These are phyloP conservation scores for Prionace glauca DNA, from an alignment of 2,797 vertebrate species.

Conservation along the genomic window DNA sequence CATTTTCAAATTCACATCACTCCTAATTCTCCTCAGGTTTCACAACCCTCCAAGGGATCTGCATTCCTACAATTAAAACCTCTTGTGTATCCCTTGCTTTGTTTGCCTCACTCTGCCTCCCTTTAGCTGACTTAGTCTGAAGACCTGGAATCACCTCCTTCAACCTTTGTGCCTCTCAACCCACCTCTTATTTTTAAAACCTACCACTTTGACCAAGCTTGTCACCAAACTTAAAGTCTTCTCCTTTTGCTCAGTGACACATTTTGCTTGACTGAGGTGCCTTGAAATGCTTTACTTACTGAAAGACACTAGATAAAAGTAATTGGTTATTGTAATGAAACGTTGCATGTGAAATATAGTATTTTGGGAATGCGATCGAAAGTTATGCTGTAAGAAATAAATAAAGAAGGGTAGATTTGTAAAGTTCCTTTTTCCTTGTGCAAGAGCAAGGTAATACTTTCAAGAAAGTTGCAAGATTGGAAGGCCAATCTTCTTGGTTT, in stretches of 20 bases:
- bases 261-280: neutral
- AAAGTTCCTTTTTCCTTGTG: neutral
- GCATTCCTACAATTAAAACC: neutral
- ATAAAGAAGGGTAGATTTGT: neutral
- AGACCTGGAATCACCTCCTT: neutral
- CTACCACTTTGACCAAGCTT: neutral
- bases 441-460: neutral
- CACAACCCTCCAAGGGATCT: neutral
- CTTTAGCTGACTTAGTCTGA: neutral
- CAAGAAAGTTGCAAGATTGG: neutral
- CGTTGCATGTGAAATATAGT: neutral
- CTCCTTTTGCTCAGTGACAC: neutral
- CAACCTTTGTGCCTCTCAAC: neutral
- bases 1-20: neutral
- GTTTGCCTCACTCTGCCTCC: neutral
- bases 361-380: neutral
- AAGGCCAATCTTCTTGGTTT: neutral
- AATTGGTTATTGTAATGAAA: neutral
- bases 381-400: neutral
- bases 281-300: neutral
- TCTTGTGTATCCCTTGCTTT: neutral
- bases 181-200: neutral
- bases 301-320: neutral
- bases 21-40: neutral
- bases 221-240: neutral